phyloP scores from a whole-genome alignment of 35 echinoderm and acorn worm species.

The Apostichopus japonicus region DNA sequence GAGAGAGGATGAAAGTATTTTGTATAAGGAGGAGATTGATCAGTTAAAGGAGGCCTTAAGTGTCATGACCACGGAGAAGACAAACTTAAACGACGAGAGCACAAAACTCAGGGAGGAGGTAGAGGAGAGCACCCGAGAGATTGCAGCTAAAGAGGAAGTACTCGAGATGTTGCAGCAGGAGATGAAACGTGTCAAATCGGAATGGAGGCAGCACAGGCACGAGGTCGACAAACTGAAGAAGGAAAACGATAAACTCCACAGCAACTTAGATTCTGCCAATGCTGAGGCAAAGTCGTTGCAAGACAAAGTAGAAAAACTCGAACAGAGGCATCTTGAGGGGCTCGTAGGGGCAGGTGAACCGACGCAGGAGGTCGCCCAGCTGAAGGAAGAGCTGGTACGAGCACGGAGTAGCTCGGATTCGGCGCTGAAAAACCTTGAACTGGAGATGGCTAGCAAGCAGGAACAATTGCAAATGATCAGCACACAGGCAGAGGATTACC shows the following conservation, averaged over 20 bases:
- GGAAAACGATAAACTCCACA: slow-evolving; percentile 38
- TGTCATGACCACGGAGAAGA: neutral
- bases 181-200: slow-evolving; percentile 43
- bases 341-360: neutral
- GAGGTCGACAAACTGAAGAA: slow-evolving; percentile 41
- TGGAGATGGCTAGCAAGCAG: slow-evolving; percentile 36
- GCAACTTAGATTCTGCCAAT: slow-evolving; percentile 17
- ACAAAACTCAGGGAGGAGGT: neutral
- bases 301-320: slow-evolving; percentile 21
- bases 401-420: slow-evolving; percentile 18
- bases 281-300: slow-evolving; percentile 21
- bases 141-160: slow-evolving; percentile 39
- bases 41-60: neutral
- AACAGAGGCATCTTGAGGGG: neutral
- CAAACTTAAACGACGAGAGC: neutral
- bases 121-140: neutral
- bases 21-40: neutral
- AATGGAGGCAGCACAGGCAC: slow-evolving; percentile 8
- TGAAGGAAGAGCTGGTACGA: slow-evolving; percentile 27
- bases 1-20: neutral
- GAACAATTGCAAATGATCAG: slow-evolving; percentile 38
- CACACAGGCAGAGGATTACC: slow-evolving; percentile 41
- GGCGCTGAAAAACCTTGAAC: slow-evolving; percentile 24
- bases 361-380: slow-evolving; percentile 11
- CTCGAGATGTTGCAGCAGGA: slow-evolving; percentile 45